Evolutionary conservation across 2,113 vertebrate species (phyloP), one percentile per base, ranked within the genome.

Genomic region (Oreochromis aureus): DNA sequence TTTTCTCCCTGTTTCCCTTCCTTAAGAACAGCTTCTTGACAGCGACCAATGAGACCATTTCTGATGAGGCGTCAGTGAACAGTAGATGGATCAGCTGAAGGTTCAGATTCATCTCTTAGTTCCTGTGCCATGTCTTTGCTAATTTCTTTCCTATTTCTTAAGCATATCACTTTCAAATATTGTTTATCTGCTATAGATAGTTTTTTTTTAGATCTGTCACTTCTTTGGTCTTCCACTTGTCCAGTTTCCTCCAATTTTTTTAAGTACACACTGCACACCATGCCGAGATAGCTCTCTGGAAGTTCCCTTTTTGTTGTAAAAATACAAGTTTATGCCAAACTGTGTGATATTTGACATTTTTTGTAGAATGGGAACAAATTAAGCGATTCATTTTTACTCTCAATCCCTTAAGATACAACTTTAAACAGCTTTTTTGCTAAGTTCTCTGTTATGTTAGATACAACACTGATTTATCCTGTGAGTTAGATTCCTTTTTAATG

Each of bases 211-310:
- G 63, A n/a, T 6, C 34, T 22, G 4, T n/a, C 18, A 22, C 34
- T 41, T 22, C 63, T 41, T 41, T 69, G 11, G 3, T 6, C n/a
- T 22, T 39, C 34, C 63, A 69, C 19, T 69, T 69, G 34, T 69
- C 11, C 63, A 69, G 63, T 69, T 69, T 41, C 63, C 19, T 69
- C 34, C 39, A 39, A 1, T 66, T 22, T 15, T 63, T 69, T 41
- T 2, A 41, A 41, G n/a, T 41, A 69, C n/a, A 69, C 63, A 22
- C 19, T 41, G 36, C 63, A 69, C 36, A 69, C 19, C 34, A 0
- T 69, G 0, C 0, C 1, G 3, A 13, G 61, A 41, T 44, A 24
- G 0, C 36, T 71, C n/a, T 41, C n/a, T 10, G 12, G 2, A 39
- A 71, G 41, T 71, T 12, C 1, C 6, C n/a, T 24, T 71, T 41